Percentiles rank a stretch among this genome's conserved stretches.
These are phyloP conservation scores for Lutraria rhynchaena DNA, from an alignment of 1,140 invertebrate species.

Conservation along the genomic window DNA sequence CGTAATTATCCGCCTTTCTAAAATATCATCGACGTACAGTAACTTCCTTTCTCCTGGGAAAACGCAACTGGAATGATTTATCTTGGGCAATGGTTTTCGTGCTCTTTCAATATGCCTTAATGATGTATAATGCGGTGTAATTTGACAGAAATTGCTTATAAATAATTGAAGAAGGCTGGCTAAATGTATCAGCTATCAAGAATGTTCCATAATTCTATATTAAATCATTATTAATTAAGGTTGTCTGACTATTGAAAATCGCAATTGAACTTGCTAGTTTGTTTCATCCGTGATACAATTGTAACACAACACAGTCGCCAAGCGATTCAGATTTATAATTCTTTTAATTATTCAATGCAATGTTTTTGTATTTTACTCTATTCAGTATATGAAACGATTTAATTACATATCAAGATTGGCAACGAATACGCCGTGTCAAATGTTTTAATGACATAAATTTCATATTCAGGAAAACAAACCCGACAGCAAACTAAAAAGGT, in stretches of 20 bases:
- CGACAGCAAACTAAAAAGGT: too few species aligned
- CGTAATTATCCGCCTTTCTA: constrained; percentile 52
- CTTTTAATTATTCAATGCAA: too few species aligned
- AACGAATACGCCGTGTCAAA: too few species aligned
- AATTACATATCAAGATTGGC: too few species aligned
- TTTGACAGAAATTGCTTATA: constrained; percentile 60
- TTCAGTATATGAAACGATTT: too few species aligned
- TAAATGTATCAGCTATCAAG: constrained; percentile 57
- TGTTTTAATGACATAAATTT: too few species aligned
- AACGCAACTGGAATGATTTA: constrained; percentile 27
- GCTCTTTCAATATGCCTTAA: constrained; percentile 57
- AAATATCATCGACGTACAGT: constrained; percentile 45
- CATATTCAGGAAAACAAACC: too few species aligned
- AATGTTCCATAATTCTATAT: constrained; percentile 55
- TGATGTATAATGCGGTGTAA: constrained; percentile 52
- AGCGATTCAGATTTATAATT: too few species aligned
- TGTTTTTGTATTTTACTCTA: too few species aligned
- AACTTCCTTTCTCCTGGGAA: constrained; percentile 52
- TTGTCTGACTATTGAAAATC: not conserved
- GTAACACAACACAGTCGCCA: too few species aligned
- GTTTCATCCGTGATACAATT: too few species aligned
- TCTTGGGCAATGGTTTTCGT: constrained; percentile 21
- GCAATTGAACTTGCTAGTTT: too few species aligned
- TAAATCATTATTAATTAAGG: constrained; percentile 58
- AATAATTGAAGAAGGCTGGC: constrained; percentile 58